A percentile compares a stretch with the other conserved stretches of the same genome.
phyloP scores from a whole-genome alignment of 2,113 vertebrate genomes.

The Pluvianellus socialis region DNA sequence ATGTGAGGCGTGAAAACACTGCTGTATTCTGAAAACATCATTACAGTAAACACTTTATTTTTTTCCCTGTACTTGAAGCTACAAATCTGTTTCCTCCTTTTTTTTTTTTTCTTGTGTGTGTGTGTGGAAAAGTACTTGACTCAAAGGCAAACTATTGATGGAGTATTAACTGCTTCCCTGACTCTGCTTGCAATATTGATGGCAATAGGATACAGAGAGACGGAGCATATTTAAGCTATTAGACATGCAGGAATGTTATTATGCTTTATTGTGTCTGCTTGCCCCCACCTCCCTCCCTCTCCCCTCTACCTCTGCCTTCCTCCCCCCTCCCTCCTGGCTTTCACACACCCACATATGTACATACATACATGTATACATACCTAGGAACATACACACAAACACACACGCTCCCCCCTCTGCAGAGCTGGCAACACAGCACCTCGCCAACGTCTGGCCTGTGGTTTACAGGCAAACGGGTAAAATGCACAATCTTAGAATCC shows the following conservation, averaged over 20 bases:
- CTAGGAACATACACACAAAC: background rate
- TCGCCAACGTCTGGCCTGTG: conserved; percentile 70
- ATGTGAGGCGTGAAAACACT: background rate
- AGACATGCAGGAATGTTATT: conserved; percentile 93
- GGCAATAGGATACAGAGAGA: conserved; percentile 9
- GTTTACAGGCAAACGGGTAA: conserved; percentile 67
- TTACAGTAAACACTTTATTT: conserved; percentile 32
- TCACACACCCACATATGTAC: background rate
- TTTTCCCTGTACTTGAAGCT: background rate
- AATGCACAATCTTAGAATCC: conserved; percentile 57
- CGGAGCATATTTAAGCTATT: conserved; percentile 77
- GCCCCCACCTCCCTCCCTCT: background rate
- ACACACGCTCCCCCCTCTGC: conserved; percentile 8
- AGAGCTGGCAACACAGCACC: conserved; percentile 75
- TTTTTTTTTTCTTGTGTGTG: background rate
- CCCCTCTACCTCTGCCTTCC: background rate
- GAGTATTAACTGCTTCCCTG: conserved; percentile 62
- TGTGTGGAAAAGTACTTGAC: background rate
- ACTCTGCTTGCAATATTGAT: conserved; percentile 24
- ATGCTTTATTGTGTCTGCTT: conserved; percentile 89
- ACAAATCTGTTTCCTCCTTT: background rate
- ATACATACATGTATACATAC: background rate
- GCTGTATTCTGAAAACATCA: conserved; percentile 26
- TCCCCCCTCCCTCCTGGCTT: background rate
- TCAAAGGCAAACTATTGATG: conserved; percentile 56